Conservation (phyloP, 2,113 vertebrate species). For the Pachycephala philippinensis region DNA sequence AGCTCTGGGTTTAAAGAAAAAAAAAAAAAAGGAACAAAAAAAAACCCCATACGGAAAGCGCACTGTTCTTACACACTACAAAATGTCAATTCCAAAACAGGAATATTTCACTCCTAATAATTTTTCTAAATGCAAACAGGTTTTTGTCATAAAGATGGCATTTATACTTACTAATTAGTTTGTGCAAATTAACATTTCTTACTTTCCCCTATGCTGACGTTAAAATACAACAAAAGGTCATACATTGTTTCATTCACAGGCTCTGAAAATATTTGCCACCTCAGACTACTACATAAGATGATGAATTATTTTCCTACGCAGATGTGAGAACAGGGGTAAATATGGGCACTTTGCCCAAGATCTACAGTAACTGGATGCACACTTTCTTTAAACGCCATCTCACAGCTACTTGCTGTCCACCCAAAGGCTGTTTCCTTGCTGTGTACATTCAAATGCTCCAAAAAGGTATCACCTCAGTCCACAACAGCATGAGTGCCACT, state of each 20-base stretch:
- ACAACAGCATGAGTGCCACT: neutral
- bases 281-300: neutral
- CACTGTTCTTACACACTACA: neutral
- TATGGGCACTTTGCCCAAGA: neutral
- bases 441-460: neutral
- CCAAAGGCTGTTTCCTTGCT: neutral
- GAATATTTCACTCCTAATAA: neutral
- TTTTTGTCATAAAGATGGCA: neutral
- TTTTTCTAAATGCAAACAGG: neutral
- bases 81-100: neutral
- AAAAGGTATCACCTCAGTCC: neutral
- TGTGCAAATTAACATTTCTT: rapidly evolving
- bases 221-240: neutral
- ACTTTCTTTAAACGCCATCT: neutral
- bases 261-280: neutral
- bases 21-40: too few species aligned
- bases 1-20: neutral
- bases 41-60: neutral
- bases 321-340: neutral
- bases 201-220: neutral
- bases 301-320: neutral
- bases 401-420: neutral
- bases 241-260: neutral
- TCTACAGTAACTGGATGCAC: neutral
- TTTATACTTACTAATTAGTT: neutral